Evolutionary conservation across 2,113 vertebrate species (phyloP).

Genomic region (Toxotes chatareus): DNA sequence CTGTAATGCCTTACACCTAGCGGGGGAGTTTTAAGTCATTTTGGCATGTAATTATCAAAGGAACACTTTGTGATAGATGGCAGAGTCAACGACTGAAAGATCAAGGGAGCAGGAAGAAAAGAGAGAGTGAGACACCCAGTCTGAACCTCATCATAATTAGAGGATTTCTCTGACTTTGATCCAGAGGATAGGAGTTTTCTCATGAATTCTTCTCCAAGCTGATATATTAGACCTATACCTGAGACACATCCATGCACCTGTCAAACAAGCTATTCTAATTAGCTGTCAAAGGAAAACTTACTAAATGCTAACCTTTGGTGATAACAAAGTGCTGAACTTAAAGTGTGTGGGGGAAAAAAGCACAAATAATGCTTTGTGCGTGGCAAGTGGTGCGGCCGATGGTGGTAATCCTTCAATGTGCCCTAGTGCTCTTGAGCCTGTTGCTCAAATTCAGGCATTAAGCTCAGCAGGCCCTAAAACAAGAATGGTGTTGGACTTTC

Average conservation of each 20-base stretch:
- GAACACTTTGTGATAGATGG: conserved; percentile 81
- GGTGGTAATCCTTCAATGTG: neutral
- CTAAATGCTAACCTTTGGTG: conserved; percentile 58
- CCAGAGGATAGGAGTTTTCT: conserved; percentile 47
- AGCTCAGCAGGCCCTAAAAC: neutral
- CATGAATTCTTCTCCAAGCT: conserved; percentile 49
- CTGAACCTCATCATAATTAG: conserved; percentile 77
- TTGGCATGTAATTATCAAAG: conserved; percentile 87
- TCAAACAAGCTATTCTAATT: conserved; percentile 74
- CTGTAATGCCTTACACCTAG: conserved; percentile 69
- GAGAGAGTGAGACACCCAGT: conserved; percentile 59
- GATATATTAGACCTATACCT: conserved; percentile 63
- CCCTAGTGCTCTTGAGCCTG: neutral
- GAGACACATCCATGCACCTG: conserved; percentile 60
- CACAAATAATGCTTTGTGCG: conserved; percentile 8
- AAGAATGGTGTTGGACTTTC: neutral
- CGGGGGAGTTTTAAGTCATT: conserved; percentile 82
- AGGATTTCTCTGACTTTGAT: conserved; percentile 76
- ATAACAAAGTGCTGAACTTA: conserved; percentile 47
- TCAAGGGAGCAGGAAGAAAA: conserved; percentile 61
- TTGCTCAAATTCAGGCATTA: conserved; percentile 2
- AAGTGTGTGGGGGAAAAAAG: neutral
- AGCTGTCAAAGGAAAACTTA: conserved; percentile 61
- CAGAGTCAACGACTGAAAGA: conserved; percentile 65
- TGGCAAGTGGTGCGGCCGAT: neutral